Evolutionary conservation across 2,888 invertebrate species (phyloP).

Genomic region (Drosophila longiperda): DNA sequence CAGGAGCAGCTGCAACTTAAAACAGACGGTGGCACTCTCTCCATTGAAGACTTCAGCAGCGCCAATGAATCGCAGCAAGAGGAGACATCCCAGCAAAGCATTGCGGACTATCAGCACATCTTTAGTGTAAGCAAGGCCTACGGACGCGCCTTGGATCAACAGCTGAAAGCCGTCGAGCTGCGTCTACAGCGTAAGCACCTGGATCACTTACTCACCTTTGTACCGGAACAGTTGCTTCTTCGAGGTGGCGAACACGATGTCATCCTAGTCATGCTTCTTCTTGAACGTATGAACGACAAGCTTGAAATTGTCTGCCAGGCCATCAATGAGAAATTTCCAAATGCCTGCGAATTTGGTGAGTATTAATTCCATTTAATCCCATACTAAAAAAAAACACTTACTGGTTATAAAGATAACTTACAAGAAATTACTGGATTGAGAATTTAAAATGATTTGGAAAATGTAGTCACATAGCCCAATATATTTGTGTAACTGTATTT

Average conservation of each 20-base stretch:
- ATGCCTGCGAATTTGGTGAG: constrained; percentile 90
- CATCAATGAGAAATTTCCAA: constrained; percentile 93
- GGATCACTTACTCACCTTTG: constrained; percentile 94
- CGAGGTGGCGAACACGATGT: constrained; percentile 95
- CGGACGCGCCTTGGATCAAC: constrained; percentile 95
- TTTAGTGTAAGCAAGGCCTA: constrained; percentile 87
- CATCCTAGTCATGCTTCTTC: constrained; percentile 92
- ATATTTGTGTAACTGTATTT: neutral
- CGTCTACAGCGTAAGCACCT: constrained; percentile 94
- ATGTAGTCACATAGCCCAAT: neutral
- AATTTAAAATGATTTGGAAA: neutral
- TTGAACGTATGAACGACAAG: constrained; percentile 94
- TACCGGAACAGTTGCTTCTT: constrained; percentile 97
- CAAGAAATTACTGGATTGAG: neutral
- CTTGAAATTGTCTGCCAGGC: constrained; percentile 95
- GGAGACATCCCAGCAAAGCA: constrained; percentile 76
- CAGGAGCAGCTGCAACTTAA: constrained; percentile 91
- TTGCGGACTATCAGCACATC: constrained; percentile 90
- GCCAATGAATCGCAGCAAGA: constrained; percentile 80
- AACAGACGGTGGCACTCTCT: constrained; percentile 87
- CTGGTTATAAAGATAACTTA: neutral
- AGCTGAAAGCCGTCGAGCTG: constrained; percentile 94
- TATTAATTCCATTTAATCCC: neutral
- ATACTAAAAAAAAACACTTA: neutral
- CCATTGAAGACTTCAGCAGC: constrained; percentile 84